These are phyloP conservation scores for Notechis scutatus DNA, from an alignment of 2,113 vertebrate species.

Conservation along the genomic window DNA sequence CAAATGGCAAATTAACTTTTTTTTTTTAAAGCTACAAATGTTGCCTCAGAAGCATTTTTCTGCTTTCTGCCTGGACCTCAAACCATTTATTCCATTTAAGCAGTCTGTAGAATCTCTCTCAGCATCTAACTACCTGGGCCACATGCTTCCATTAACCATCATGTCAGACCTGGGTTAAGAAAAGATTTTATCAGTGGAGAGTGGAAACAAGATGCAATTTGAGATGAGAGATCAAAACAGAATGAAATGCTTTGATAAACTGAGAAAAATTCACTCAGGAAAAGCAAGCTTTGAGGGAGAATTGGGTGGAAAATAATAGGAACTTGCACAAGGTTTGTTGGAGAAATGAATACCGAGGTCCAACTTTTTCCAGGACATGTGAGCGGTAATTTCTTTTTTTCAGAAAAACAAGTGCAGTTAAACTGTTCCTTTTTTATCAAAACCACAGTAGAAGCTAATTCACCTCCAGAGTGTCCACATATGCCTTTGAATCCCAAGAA, in stretches of 20 bases:
- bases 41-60: not conserved
- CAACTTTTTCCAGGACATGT: fast-evolving
- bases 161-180: not conserved
- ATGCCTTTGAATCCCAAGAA: not conserved
- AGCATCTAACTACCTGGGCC: not conserved
- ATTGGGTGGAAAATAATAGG: not conserved
- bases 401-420: not conserved
- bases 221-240: not conserved
- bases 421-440: not conserved
- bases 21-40: not conserved
- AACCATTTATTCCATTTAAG: not conserved
- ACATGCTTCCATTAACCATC: not conserved
- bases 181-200: too few species aligned
- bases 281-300: not conserved
- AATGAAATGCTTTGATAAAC: not conserved
- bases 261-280: not conserved
- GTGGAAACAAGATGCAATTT: not conserved
- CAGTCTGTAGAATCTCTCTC: not conserved
- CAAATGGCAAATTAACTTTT: not conserved
- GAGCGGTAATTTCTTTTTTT: not conserved
- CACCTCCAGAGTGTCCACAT: not conserved
- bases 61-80: not conserved
- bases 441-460: not conserved
- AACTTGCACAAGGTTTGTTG: not conserved
- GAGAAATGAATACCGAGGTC: not conserved